These are phyloP conservation scores for Mystacides longicornis DNA, from an alignment of 2,888 invertebrate species.

Conservation along the genomic window DNA sequence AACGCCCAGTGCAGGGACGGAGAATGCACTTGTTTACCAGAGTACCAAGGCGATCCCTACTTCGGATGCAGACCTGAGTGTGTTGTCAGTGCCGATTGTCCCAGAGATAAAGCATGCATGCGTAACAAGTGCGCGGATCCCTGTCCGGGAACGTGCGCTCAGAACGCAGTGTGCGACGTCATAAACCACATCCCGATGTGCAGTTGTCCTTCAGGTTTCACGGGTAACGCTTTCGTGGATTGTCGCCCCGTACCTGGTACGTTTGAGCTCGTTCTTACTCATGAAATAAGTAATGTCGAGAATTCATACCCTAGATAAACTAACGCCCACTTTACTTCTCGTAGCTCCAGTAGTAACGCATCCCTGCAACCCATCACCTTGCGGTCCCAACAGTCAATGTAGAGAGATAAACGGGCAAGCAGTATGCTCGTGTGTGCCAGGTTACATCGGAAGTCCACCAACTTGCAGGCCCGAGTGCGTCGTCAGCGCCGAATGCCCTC, in stretches of 20 bases:
- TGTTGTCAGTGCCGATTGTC: constrained; percentile 72
- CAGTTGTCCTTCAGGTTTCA: constrained; percentile 65
- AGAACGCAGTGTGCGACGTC: constrained; percentile 75
- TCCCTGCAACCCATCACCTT: constrained; percentile 44
- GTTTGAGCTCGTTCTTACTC: constrained; percentile 29
- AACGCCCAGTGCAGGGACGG: constrained; percentile 73
- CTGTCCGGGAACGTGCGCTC: constrained; percentile 75
- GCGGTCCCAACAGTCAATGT: constrained; percentile 47
- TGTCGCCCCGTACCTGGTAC: constrained; percentile 58
- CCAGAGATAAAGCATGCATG: constrained; percentile 67
- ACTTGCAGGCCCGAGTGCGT: constrained; percentile 78
- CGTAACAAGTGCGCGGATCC: constrained; percentile 82
- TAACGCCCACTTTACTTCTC: constrained; percentile 11
- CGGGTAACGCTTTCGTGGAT: constrained; percentile 79
- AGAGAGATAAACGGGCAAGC: constrained; percentile 45
- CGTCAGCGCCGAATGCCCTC: constrained; percentile 69
- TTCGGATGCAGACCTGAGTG: constrained; percentile 84
- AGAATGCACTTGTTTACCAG: constrained; percentile 79
- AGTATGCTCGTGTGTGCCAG: constrained; percentile 55
- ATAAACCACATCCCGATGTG: constrained; percentile 79
- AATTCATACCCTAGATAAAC: background rate
- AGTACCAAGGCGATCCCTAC: constrained; percentile 82
- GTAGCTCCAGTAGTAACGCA: constrained; percentile 29
- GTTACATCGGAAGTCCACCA: constrained; percentile 54
- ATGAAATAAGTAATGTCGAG: background rate